These are phyloP conservation scores for Clistopyga incitator DNA, from an alignment of 2,888 invertebrate species.

Conservation along the genomic window DNA sequence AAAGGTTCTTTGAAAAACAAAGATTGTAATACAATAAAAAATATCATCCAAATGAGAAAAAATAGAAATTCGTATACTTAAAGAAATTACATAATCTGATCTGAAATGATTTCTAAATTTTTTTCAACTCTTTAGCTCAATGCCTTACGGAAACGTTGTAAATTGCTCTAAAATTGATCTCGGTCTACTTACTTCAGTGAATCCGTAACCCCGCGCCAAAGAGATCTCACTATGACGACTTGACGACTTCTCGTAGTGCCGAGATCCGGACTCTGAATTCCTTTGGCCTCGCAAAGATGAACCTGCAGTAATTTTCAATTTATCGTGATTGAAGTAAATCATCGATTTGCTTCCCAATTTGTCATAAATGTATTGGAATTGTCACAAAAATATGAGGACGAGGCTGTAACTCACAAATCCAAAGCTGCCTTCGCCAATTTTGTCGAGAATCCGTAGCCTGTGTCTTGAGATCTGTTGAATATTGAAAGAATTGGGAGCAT, in stretches of 20 bases:
- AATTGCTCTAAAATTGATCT: neutral
- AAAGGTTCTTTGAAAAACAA: no score
- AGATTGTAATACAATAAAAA: no score
- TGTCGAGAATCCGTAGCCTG: conserved; percentile 92
- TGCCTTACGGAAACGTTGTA: neutral
- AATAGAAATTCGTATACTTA: no score
- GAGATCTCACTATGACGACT: conserved; percentile 90
- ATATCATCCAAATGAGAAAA: no score
- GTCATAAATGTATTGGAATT: neutral
- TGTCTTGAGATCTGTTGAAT: conserved; percentile 89
- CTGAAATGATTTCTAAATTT: no score
- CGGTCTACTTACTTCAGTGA: conserved; percentile 86
- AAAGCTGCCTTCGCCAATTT: conserved; percentile 94
- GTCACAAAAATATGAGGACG: neutral
- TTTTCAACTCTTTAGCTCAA: neutral
- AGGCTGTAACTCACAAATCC: conserved; percentile 88
- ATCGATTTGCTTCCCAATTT: neutral
- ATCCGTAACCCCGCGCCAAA: conserved; percentile 90
- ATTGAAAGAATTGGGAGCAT: conserved; percentile 75
- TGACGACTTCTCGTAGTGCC: conserved; percentile 88
- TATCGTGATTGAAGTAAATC: neutral
- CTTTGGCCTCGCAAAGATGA: conserved; percentile 92
- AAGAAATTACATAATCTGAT: no score
- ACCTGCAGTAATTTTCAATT: conserved; percentile 82
- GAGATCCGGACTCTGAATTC: conserved; percentile 86